A percentile compares a stretch with the other conserved stretches of the same genome.
phyloP scores from a whole-genome alignment of 2,113 vertebrate genomes.

The Paracanthobrama guichenoti region DNA sequence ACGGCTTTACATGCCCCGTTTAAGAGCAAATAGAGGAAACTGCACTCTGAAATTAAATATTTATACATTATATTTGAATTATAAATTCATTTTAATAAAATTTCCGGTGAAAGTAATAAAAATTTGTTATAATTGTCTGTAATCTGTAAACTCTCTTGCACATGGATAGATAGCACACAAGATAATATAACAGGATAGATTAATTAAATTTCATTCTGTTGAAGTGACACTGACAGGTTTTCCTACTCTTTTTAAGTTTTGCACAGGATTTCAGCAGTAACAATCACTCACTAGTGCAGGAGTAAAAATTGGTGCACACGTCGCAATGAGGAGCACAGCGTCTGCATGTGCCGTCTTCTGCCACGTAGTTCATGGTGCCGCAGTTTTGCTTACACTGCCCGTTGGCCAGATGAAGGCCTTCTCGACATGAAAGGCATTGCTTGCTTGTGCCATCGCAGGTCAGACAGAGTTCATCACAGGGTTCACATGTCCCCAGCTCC shows the following conservation, averaged over 20 bases:
- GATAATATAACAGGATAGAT: background rate
- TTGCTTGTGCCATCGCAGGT: slow-evolving; percentile 74
- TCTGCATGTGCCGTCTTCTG: slow-evolving; percentile 72
- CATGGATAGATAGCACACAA: background rate
- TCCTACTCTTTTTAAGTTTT: background rate
- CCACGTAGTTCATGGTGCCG: slow-evolving; percentile 67
- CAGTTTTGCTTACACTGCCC: slow-evolving; percentile 73
- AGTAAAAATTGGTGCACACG: slow-evolving; percentile 67
- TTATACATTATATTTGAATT: background rate
- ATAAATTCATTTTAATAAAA: background rate
- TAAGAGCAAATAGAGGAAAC: slow-evolving; percentile 80
- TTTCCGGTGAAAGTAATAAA: background rate
- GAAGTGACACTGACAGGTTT: background rate
- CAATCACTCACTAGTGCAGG: slow-evolving; percentile 72
- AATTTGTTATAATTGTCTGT: background rate
- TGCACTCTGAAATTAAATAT: slow-evolving; percentile 70
- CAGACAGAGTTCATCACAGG: slow-evolving; percentile 72
- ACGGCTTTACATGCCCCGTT: slow-evolving; percentile 75
- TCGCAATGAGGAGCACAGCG: slow-evolving; percentile 76
- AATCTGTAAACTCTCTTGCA: too few species aligned
- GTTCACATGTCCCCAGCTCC: slow-evolving; percentile 65
- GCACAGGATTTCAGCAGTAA: background rate
- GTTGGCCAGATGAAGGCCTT: slow-evolving; percentile 70
- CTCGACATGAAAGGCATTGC: slow-evolving; percentile 75
- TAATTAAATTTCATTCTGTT: background rate